These are phyloP conservation scores for Oceanites oceanicus DNA, from an alignment of 2,113 vertebrate species.

Conservation along the genomic window DNA sequence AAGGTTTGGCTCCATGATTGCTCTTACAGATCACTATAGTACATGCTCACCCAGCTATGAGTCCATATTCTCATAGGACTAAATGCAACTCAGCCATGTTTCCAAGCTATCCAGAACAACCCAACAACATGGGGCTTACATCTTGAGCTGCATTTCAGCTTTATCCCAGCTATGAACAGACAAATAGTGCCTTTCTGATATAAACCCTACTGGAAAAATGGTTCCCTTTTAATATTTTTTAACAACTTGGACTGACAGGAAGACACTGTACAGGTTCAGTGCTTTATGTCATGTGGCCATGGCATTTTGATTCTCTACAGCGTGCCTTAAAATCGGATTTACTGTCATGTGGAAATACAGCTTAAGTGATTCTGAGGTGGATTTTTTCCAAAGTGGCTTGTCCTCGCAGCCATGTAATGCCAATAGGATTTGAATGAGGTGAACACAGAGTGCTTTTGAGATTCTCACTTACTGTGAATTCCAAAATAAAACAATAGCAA, in stretches of 20 bases:
- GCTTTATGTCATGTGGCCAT: neutral
- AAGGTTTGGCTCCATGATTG: neutral
- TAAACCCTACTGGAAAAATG: neutral
- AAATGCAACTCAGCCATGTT: neutral
- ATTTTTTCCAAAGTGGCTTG: neutral
- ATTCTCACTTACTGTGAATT: neutral
- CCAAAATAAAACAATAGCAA: neutral
- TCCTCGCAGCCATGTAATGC: neutral
- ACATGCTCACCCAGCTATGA: rapidly evolving
- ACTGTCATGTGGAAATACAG: neutral
- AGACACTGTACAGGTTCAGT: neutral
- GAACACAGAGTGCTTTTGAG: neutral
- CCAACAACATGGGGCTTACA: neutral
- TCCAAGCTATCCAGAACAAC: neutral
- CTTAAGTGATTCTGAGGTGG: neutral
- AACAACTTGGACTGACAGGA: neutral
- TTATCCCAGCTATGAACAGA: neutral
- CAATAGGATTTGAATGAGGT: neutral
- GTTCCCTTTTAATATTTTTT: neutral
- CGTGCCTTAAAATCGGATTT: neutral
- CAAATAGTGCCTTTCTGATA: neutral
- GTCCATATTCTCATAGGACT: neutral
- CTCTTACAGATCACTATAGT: neutral
- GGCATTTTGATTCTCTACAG: neutral
- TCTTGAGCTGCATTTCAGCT: neutral